These are phyloP conservation scores for Podarcis muralis DNA, from an alignment of 2,113 vertebrate species.

Conservation along the genomic window DNA sequence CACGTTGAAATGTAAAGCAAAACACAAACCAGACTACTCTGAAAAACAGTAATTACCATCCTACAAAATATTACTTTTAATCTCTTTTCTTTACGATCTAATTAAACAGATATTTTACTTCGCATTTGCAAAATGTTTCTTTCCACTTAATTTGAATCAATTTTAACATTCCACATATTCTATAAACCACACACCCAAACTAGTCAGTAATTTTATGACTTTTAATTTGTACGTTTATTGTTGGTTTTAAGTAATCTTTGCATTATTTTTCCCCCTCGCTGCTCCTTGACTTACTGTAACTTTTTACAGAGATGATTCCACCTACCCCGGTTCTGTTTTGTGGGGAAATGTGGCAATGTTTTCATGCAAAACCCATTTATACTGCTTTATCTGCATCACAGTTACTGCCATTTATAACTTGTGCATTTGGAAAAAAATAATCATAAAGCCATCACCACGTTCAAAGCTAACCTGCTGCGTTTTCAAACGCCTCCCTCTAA, in stretches of 20 bases:
- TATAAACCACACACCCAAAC: conserved; percentile 65
- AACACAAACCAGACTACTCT: conserved; percentile 61
- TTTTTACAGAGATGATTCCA: conserved; percentile 47
- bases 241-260: conserved; percentile 70
- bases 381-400: conserved; percentile 9
- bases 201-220: conserved; percentile 58
- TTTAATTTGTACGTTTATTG: conserved; percentile 62
- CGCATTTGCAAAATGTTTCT: conserved; percentile 65
- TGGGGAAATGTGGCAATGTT: neutral
- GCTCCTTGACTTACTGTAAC: conserved; percentile 52
- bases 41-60: conserved; percentile 61
- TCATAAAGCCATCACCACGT: neutral
- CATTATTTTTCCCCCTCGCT: conserved; percentile 49
- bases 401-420: conserved; percentile 35
- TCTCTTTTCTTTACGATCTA: conserved; percentile 69
- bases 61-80: conserved; percentile 74
- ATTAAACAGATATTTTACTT: conserved; percentile 76
- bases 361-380: neutral
- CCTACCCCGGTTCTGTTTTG: conserved; percentile 14
- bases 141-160: conserved; percentile 71
- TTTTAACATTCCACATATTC: conserved; percentile 59
- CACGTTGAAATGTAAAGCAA: conserved; percentile 64
- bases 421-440: conserved; percentile 10
- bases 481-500: conserved; percentile 36
- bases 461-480: neutral